These are phyloP conservation scores for Chymomyza fuscimana DNA, from an alignment of 2,888 invertebrate species.

Conservation along the genomic window DNA sequence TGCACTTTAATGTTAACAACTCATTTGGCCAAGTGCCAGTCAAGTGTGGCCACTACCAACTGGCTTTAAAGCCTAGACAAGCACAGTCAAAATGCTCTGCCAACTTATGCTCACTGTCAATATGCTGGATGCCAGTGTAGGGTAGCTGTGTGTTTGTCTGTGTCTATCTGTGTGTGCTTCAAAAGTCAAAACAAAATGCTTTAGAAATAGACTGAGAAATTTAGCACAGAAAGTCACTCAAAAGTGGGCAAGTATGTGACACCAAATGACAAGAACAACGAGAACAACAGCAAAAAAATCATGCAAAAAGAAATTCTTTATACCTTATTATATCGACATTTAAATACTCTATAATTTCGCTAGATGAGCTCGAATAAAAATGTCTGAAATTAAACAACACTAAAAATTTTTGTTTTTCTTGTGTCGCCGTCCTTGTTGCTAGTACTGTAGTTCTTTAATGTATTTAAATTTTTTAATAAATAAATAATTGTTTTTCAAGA, in stretches of 20 bases:
- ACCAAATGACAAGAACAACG: slow-evolving; percentile 39
- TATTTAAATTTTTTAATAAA: no score
- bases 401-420: no score
- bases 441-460: no score
- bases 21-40: slow-evolving; percentile 43
- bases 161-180: not conserved
- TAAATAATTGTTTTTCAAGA: no score
- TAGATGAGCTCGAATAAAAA: no score
- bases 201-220: slow-evolving; percentile 31
- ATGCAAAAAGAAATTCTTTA: not conserved
- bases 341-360: not conserved
- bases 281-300: slow-evolving; percentile 15
- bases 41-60: not conserved
- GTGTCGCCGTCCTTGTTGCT: no score
- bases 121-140: not conserved
- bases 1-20: slow-evolving; percentile 52
- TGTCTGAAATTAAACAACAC: no score
- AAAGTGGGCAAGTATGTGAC: slow-evolving; percentile 56
- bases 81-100: not conserved
- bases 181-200: slow-evolving; percentile 20
- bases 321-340: not conserved
- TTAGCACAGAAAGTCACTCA: slow-evolving; percentile 43
- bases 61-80: not conserved
- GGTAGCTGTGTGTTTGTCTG: no score
- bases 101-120: slow-evolving; percentile 1